These are phyloP conservation scores for Lomographa bimaculata DNA, from an alignment of 2,888 invertebrate species.

Conservation along the genomic window DNA sequence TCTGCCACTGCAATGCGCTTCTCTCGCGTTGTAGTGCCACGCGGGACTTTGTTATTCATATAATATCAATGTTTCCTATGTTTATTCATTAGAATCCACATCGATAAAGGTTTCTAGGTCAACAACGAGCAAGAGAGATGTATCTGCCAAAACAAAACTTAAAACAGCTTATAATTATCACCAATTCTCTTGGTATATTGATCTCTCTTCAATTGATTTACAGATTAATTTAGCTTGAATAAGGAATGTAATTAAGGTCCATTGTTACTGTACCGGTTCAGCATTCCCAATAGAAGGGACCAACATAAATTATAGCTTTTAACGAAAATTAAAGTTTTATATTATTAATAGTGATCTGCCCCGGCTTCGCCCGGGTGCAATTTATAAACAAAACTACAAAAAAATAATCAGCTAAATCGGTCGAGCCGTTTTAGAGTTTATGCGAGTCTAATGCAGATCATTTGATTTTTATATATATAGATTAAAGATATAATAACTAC, in stretches of 20 bases:
- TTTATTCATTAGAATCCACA: conserved; percentile 45
- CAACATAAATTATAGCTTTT: conserved; percentile 54
- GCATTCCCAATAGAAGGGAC: conserved; percentile 47
- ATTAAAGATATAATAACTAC: no score
- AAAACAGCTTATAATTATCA: background rate
- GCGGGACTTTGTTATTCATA: no score
- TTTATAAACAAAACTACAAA: no score
- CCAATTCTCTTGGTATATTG: background rate
- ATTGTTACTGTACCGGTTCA: conserved; percentile 38
- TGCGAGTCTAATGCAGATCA: no score
- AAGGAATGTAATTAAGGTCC: conserved; percentile 28
- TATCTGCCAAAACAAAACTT: background rate
- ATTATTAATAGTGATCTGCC: no score
- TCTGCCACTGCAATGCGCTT: no score
- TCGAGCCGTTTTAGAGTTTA: no score
- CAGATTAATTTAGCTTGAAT: background rate
- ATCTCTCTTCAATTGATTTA: conserved; percentile 1
- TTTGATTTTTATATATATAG: no score
- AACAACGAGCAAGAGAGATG: conserved; percentile 41
- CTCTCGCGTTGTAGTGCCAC: no score
- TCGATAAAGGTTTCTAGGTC: conserved; percentile 55
- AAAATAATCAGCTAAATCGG: no score
- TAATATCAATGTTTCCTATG: no score
- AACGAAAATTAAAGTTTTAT: conserved; percentile 49
- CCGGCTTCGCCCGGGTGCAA: no score